These are phyloP conservation scores for Tricholauxania praeusta DNA, from an alignment of 2,888 invertebrate species.

Conservation along the genomic window DNA sequence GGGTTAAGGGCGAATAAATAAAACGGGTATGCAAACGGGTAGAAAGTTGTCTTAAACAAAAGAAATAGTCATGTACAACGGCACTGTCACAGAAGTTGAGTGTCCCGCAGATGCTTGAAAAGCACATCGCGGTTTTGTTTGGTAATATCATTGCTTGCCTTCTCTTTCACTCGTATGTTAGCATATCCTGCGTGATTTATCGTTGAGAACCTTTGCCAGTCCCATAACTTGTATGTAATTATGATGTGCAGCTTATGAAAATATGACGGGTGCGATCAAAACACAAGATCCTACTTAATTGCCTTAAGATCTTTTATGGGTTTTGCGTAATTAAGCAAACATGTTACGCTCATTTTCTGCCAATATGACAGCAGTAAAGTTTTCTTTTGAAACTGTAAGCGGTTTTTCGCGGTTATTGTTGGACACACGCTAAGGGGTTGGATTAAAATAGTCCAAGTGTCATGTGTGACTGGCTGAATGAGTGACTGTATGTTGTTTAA, in stretches of 20 bases:
- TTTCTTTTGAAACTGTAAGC: no score
- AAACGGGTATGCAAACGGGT: background rate
- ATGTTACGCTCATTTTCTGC: constrained; percentile 18
- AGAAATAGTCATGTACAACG: background rate
- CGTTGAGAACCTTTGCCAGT: background rate
- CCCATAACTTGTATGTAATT: background rate
- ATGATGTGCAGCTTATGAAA: constrained; percentile 27
- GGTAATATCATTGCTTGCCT: background rate
- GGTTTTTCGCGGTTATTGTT: no score
- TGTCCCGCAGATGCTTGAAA: background rate
- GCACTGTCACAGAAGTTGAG: background rate
- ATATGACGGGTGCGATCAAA: constrained; percentile 33
- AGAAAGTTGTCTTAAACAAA: background rate
- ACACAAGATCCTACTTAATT: constrained; percentile 16
- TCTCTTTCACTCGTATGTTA: background rate
- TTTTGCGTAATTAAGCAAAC: constrained; percentile 28
- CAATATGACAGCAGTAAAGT: constrained; percentile 1
- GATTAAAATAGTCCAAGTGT: no score
- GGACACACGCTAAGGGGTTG: no score
- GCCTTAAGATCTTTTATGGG: background rate
- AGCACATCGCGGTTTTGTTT: constrained; percentile 17
- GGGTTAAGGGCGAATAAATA: constrained; percentile 4
- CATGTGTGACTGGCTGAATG: no score
- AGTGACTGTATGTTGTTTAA: no score
- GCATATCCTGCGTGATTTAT: constrained; percentile 14